A percentile compares a stretch with the other conserved stretches of the same genome.
Conservation (phyloP, 2,113 vertebrate genomes). For the Bolborhynchus lineola region DNA sequence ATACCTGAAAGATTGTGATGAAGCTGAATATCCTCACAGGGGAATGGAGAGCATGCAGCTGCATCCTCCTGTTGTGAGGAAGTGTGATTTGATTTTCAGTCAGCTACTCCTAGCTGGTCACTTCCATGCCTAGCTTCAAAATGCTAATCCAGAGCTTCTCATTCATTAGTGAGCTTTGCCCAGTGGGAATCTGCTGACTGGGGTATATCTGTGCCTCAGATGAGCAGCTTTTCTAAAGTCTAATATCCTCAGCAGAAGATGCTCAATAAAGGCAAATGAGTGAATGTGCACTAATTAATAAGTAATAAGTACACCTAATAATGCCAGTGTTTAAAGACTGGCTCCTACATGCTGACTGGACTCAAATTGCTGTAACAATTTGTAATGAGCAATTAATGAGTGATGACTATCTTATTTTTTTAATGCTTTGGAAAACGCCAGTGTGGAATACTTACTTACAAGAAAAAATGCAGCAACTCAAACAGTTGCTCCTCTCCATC, state of each 20-base stretch:
- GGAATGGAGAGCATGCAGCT: background rate
- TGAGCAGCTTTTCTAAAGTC: background rate
- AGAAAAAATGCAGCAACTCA: background rate
- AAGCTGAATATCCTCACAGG: background rate
- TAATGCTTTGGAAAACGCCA: background rate
- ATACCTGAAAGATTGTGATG: background rate
- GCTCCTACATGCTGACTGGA: background rate
- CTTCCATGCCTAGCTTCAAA: slow-evolving; percentile 17
- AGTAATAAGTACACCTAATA: slow-evolving; percentile 1
- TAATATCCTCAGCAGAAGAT: slow-evolving; percentile 25
- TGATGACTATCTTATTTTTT: background rate
- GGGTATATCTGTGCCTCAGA: slow-evolving; percentile 6
- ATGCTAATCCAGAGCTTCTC: slow-evolving; percentile 24
- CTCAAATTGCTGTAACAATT: background rate
- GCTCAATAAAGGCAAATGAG: background rate
- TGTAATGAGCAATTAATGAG: background rate
- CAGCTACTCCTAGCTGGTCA: slow-evolving; percentile 14
- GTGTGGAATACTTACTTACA: background rate
- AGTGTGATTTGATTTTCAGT: slow-evolving; percentile 56
- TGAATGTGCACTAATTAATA: background rate
- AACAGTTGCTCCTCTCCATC: background rate
- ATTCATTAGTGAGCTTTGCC: slow-evolving; percentile 68
- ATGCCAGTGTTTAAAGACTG: background rate
- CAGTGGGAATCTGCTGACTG: slow-evolving; percentile 40
- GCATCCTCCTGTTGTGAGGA: background rate